Percentiles rank a stretch among this genome's conserved stretches.
These are phyloP conservation scores for Desoria tigrina DNA, from an alignment of 2,888 invertebrate genomes.

Conservation along the genomic window DNA sequence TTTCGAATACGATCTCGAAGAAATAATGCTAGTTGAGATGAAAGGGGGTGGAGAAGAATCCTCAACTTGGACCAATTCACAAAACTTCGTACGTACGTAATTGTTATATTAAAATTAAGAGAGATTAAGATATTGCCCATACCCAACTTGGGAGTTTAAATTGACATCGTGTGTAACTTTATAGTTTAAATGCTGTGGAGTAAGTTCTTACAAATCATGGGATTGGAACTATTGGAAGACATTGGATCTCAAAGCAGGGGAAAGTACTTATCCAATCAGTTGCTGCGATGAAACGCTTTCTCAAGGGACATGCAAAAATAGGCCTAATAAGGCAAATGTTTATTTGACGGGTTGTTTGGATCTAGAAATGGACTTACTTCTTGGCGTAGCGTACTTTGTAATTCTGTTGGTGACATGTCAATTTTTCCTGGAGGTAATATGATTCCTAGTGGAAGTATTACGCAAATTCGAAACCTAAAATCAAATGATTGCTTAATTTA, in stretches of 20 bases:
- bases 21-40: slow-evolving; percentile 10
- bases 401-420: background rate
- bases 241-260: background rate
- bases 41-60: background rate
- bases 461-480: background rate
- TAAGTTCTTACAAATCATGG: slow-evolving; percentile 8
- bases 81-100: slow-evolving; percentile 22
- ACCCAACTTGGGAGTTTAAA: too few relatives aligned
- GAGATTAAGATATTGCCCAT: background rate
- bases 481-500: background rate
- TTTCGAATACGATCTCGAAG: slow-evolving; percentile 3
- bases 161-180: background rate
- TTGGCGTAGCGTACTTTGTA: background rate
- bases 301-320: background rate
- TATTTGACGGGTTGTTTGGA: slow-evolving; percentile 3
- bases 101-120: too few relatives aligned
- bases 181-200: slow-evolving; percentile 19
- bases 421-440: slow-evolving; percentile 1
- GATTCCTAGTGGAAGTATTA: background rate
- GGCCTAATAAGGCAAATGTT: background rate
- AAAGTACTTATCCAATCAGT: background rate
- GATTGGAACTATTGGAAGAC: background rate
- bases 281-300: background rate
- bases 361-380: background rate
- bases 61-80: slow-evolving; percentile 11